Percentiles rank a stretch among this genome's conserved stretches.
phyloP scores from a whole-genome alignment of 30 jellyfish, hydroid and myxozoan genomes.

The Clytia hemisphaerica region DNA sequence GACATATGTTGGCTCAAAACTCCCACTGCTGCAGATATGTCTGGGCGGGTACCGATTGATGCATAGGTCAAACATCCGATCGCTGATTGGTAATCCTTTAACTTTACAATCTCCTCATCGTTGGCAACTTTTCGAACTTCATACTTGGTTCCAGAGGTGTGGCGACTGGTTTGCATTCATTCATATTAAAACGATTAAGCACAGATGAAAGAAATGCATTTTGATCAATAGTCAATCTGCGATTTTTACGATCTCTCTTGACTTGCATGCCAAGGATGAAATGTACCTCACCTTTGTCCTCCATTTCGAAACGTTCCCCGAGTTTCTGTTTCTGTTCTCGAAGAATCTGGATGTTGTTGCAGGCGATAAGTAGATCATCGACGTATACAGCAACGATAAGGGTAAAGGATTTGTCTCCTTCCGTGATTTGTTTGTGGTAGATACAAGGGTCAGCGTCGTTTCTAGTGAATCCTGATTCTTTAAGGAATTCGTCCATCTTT shows the following conservation, averaged over 20 bases:
- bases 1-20: slow-evolving; percentile 34
- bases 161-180: slow-evolving; percentile 36
- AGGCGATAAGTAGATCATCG: slow-evolving; percentile 3
- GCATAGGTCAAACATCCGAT: slow-evolving; percentile 34
- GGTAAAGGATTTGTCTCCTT: slow-evolving; percentile 7
- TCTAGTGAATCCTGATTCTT: slow-evolving; percentile 9
- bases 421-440: slow-evolving; percentile 9
- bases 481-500: slow-evolving; percentile 16
- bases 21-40: slow-evolving; percentile 41
- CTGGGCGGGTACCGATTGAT: slow-evolving; percentile 16
- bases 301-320: slow-evolving; percentile 14
- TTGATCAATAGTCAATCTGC: slow-evolving; percentile 27
- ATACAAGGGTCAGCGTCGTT: slow-evolving; percentile 27
- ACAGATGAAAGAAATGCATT: slow-evolving; percentile 21
- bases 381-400: neutral
- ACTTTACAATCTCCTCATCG: neutral
- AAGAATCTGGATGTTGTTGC: no score
- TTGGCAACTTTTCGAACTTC: slow-evolving; percentile 31
- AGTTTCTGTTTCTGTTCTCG: neutral
- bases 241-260: slow-evolving; percentile 17
- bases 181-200: slow-evolving; percentile 37
- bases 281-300: slow-evolving; percentile 27
- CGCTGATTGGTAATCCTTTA: neutral
- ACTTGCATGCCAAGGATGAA: slow-evolving; percentile 20
- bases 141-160: slow-evolving; percentile 43